These are phyloP conservation scores for Esperia sulphurella DNA, from an alignment of 2,888 invertebrate species.

Conservation along the genomic window DNA sequence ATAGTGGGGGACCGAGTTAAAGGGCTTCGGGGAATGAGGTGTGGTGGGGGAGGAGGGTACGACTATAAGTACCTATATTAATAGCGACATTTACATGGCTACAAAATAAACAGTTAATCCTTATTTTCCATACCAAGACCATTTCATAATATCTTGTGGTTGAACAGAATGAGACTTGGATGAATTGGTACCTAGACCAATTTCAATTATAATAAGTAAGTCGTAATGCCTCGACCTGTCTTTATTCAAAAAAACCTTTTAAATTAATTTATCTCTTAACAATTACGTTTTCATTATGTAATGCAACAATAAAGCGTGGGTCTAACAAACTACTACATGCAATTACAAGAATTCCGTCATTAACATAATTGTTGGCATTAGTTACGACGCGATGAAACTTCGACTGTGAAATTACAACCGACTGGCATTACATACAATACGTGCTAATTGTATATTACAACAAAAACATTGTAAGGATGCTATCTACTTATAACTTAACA, in stretches of 20 bases:
- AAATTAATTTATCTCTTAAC: not conserved
- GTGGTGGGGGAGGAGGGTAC: no score
- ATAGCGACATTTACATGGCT: no score
- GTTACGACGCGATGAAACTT: conserved; percentile 35
- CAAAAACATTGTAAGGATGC: conserved; percentile 51
- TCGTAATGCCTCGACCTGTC: no score
- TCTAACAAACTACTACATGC: conserved; percentile 14
- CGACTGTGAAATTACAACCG: conserved; percentile 49
- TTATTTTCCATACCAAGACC: no score
- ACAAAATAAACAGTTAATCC: no score
- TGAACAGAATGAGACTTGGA: no score
- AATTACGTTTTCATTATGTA: conserved; percentile 3
- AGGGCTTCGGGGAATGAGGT: no score
- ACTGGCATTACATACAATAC: conserved; percentile 39
- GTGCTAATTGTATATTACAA: conserved; percentile 62
- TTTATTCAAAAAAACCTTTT: not conserved
- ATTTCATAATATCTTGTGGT: no score
- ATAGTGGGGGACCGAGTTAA: no score
- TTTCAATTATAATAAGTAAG: no score
- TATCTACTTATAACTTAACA: conserved; percentile 73
- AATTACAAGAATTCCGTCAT: conserved; percentile 48
- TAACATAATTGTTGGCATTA: conserved; percentile 46
- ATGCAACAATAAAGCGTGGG: conserved; percentile 7
- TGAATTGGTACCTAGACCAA: no score
- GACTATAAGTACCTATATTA: no score